Base-by-base conservation (phyloP, 2,888 invertebrate species). In the Oscheius onirici region DNA sequence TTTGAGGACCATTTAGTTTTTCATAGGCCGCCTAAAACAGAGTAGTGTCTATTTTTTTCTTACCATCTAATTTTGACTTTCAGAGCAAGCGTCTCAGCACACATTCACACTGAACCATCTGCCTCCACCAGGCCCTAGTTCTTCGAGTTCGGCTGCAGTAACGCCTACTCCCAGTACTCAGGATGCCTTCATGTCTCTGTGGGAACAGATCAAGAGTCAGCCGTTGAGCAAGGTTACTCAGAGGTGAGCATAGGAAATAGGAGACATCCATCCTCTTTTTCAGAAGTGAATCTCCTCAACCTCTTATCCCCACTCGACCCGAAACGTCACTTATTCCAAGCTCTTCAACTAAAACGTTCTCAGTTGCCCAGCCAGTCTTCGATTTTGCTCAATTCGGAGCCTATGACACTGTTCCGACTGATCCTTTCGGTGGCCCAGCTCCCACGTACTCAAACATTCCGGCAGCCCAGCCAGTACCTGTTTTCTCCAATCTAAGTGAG, bases 231-330 rank as follows among this genome's bases (percentile, higher is more conserved):
- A 44, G 17, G 54, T 70, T 15, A 43, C 52, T 8, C 40, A 63
- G 34, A 46, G 55, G 65, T 71, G 1, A 2, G 28, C 20, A 15
- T 3, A 8, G 57, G 10, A n/a, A 24, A 54, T 46, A 15, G 20
- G n/a, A n/a, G n/a, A n/a, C n/a, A n/a, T n/a, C n/a, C n/a, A n/a
- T 44, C 11, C 44, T 22, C 17, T 10, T 3, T 49, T 49, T 49
- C 57, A 63, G 79, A 58, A 71, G 75, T 41, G 80, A 80, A 41
- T 80, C 80, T 1, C 80, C 80, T 3, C 78, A 75, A 41, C 80
- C 80, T 6, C 51, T 78, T 20, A 76, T 80, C 40, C 80, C 80
- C 17, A 75, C 75, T 3, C 41, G 79, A 13, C 79, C 79, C 2
- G 74, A 66, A n/a, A 71, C 79, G 0, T n/a, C 20, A 3, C 46